A percentile compares a stretch with the other conserved stretches of the same genome.
These are phyloP conservation scores for Zophobas atratus DNA, from an alignment of 1,140 invertebrate species.

Conservation along the genomic window DNA sequence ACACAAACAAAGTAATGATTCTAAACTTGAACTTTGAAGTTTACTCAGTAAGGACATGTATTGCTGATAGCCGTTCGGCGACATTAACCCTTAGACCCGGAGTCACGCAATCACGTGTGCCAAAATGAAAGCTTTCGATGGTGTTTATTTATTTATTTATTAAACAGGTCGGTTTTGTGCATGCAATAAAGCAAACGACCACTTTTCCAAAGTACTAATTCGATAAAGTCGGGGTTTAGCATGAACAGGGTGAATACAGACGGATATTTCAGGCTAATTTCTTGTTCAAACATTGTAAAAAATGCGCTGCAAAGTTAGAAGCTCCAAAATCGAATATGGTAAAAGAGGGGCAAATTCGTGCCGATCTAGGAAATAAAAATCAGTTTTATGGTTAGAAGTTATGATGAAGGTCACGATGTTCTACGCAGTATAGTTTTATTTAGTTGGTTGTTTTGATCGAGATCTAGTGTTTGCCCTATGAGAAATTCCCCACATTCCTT, in stretches of 20 bases:
- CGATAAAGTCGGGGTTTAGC: not conserved
- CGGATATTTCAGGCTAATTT: too few relatives aligned
- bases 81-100: constrained; percentile 16
- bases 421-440: not conserved
- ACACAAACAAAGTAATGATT: constrained; percentile 12
- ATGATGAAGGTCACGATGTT: constrained; percentile 4
- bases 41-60: constrained; percentile 20
- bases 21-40: not conserved
- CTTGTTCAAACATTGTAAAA: too few relatives aligned
- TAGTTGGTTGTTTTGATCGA: not conserved
- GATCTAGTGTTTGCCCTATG: not conserved
- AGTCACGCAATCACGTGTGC: constrained; percentile 39
- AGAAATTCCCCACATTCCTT: not conserved
- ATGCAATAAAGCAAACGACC: constrained; percentile 26
- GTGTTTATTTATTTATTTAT: constrained; percentile 42
- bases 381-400: not conserved
- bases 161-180: constrained; percentile 7
- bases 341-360: not conserved
- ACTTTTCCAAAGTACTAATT: not conserved
- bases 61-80: constrained; percentile 28
- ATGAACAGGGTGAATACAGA: too few relatives aligned
- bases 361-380: not conserved
- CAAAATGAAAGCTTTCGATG: constrained; percentile 38
- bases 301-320: not conserved
- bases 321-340: not conserved